These are phyloP conservation scores for Hippocampus kuda DNA, from an alignment of 2,797 vertebrate genomes.

Conservation along the genomic window DNA sequence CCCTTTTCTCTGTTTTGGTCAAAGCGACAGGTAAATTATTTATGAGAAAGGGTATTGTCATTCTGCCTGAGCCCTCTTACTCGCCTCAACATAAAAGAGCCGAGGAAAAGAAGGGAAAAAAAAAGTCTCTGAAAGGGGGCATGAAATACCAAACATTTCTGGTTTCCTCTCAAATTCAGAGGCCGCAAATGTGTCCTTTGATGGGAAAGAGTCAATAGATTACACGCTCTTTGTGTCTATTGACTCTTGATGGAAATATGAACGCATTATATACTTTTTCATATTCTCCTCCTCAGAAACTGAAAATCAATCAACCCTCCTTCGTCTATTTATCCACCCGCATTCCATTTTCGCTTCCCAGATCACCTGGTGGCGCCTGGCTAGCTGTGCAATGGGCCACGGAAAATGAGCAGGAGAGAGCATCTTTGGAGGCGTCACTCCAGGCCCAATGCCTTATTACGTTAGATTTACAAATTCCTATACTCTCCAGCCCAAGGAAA, in stretches of 20 bases:
- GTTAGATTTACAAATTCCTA: slow-evolving; percentile 78
- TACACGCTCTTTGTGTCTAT: slow-evolving; percentile 18
- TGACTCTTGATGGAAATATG: slow-evolving; percentile 31
- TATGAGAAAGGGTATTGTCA: slow-evolving; percentile 32
- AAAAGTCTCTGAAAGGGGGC: slow-evolving; percentile 29
- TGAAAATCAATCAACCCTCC: slow-evolving; percentile 22
- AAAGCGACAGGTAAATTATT: slow-evolving; percentile 56
- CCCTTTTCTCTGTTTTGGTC: slow-evolving; percentile 15
- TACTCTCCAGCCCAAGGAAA: slow-evolving; percentile 35
- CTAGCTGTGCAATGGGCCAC: slow-evolving; percentile 30
- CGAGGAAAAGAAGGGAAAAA: slow-evolving; percentile 19
- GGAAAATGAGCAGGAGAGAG: slow-evolving; percentile 42
- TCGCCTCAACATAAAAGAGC: slow-evolving; percentile 24
- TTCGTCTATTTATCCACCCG: slow-evolving; percentile 14
- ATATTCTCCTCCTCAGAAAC: slow-evolving; percentile 13
- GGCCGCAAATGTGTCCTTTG: slow-evolving; percentile 10
- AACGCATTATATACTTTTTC: slow-evolving; percentile 10
- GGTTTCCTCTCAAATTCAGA: slow-evolving; percentile 28
- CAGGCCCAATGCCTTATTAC: slow-evolving; percentile 71
- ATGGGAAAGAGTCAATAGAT: no score
- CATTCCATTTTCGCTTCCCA: slow-evolving; percentile 13
- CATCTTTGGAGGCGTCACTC: slow-evolving; percentile 60
- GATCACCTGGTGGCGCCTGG: slow-evolving; percentile 36
- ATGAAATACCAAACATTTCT: slow-evolving; percentile 36
- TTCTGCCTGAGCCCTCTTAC: slow-evolving; percentile 28